Evolutionary conservation across 2,888 invertebrate species (phyloP).

Genomic region (Xanthorhoe designata): DNA sequence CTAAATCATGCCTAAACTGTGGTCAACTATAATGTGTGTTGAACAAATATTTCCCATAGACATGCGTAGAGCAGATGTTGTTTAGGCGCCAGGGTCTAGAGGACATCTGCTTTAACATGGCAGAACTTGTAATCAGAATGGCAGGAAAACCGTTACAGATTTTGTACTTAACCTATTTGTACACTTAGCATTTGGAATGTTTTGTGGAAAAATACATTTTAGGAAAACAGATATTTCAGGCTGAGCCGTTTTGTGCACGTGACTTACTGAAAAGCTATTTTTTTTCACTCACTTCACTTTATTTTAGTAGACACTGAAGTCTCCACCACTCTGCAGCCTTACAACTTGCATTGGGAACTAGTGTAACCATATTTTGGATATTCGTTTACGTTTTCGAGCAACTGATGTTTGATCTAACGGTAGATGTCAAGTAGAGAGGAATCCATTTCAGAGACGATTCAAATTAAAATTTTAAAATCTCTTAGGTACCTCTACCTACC

Average conservation of each 20-base stretch:
- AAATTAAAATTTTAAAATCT: too few relatives aligned
- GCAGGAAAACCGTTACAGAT: slow-evolving; percentile 23
- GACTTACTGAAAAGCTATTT: too few relatives aligned
- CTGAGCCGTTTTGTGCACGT: too few relatives aligned
- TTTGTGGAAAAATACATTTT: neutral
- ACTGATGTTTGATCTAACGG: too few relatives aligned
- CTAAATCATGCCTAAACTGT: slow-evolving; percentile 22
- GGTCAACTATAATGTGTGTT: slow-evolving; percentile 27
- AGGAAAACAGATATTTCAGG: too few relatives aligned
- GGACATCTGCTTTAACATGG: slow-evolving; percentile 32
- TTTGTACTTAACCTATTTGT: neutral
- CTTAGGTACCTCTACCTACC: too few relatives aligned
- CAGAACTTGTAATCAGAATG: slow-evolving; percentile 35
- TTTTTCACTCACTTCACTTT: neutral
- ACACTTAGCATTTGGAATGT: neutral
- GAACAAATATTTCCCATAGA: slow-evolving; percentile 45
- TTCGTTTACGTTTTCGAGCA: too few relatives aligned
- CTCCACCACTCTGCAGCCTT: neutral
- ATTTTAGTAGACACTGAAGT: neutral
- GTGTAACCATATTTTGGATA: neutral
- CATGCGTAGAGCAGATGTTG: slow-evolving; percentile 38
- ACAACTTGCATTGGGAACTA: neutral
- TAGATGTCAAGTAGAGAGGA: too few relatives aligned
- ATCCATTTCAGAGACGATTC: too few relatives aligned
- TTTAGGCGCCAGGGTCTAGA: slow-evolving; percentile 37